These are phyloP conservation scores for Scaptomyza hsui DNA, from an alignment of 1,140 invertebrate genomes.

Conservation along the genomic window DNA sequence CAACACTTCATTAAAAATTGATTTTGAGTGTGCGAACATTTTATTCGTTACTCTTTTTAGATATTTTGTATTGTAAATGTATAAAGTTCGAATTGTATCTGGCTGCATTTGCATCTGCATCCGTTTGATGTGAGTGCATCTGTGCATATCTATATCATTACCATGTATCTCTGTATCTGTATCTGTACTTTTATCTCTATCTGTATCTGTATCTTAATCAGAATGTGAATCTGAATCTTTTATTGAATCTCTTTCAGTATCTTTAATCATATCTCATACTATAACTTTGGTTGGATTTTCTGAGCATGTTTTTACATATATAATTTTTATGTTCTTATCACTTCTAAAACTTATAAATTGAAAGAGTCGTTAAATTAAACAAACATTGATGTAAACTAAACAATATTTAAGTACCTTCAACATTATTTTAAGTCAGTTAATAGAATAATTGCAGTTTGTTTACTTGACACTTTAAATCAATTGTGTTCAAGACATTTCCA, in stretches of 20 bases:
- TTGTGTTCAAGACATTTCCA: conserved; percentile 23
- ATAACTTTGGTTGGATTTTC: too few species aligned
- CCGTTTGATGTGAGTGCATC: neutral
- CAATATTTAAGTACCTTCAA: neutral
- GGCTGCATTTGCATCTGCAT: neutral
- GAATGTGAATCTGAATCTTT: neutral
- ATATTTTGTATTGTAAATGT: neutral
- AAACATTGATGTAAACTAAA: neutral
- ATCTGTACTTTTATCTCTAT: neutral
- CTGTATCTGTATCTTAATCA: neutral
- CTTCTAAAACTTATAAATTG: neutral
- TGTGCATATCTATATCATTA: conserved; percentile 1
- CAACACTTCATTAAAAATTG: conserved; percentile 39
- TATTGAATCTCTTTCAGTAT: neutral
- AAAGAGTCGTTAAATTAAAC: neutral
- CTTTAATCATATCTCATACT: neutral
- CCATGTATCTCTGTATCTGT: conserved; percentile 5
- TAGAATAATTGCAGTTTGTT: neutral
- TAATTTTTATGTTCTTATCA: neutral
- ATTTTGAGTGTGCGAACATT: neutral
- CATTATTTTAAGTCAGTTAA: neutral
- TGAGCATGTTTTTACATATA: too few species aligned
- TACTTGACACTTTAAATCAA: neutral
- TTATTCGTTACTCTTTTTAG: neutral
- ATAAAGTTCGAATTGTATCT: neutral